A percentile compares a stretch with the other conserved stretches of the same genome.
Conservation (phyloP, 1,140 invertebrate genomes). For the Bombus haemorrhoidalis region DNA sequence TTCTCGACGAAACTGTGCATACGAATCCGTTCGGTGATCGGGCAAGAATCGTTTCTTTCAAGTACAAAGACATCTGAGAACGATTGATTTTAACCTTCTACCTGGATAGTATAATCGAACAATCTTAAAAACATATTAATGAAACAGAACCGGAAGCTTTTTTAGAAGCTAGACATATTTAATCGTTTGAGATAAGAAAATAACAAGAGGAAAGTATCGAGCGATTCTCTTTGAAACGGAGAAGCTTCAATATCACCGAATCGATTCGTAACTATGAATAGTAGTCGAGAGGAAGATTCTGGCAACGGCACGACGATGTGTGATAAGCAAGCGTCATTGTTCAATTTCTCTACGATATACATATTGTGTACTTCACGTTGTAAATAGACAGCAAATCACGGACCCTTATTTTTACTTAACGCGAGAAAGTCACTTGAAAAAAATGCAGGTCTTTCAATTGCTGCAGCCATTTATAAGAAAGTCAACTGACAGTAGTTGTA, state of each 20-base stretch:
- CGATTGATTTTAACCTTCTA: neutral
- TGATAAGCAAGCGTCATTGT: constrained; percentile 55
- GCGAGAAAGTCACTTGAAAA: constrained; percentile 28
- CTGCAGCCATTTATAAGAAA: constrained; percentile 47
- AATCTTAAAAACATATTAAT: neutral
- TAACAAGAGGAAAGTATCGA: neutral
- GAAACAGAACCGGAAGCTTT: neutral
- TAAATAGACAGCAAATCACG: constrained; percentile 74
- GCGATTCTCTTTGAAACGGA: neutral
- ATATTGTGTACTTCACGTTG: constrained; percentile 69
- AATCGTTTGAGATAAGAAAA: neutral
- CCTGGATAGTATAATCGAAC: neutral
- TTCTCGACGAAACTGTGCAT: neutral
- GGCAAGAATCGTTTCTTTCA: neutral
- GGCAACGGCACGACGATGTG: constrained; percentile 45
- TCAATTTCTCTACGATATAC: constrained; percentile 55
- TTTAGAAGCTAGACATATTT: neutral
- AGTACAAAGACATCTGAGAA: constrained; percentile 28
- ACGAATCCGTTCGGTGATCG: constrained; percentile 38
- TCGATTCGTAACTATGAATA: constrained; percentile 39
- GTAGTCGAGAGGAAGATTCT: constrained; percentile 13
- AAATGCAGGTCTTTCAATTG: constrained; percentile 36
- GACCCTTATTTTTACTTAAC: constrained; percentile 60
- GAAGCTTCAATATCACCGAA: constrained; percentile 25
- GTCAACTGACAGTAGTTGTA: neutral